A percentile compares a stretch with the other conserved stretches of the same genome.
Conservation (phyloP, 2,888 invertebrate genomes). For the Eupithecia vulgata region DNA sequence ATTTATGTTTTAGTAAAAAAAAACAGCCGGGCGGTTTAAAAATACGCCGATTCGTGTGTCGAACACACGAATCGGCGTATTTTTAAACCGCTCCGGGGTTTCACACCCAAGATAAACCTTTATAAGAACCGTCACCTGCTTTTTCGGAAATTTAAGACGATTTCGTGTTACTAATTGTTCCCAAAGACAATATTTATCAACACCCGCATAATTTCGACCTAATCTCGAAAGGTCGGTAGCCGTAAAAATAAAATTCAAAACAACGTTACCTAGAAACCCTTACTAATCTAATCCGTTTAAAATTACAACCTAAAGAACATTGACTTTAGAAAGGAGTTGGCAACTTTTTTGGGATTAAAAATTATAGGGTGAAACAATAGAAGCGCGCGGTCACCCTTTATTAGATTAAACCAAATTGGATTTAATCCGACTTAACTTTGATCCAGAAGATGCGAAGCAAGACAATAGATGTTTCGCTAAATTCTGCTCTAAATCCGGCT, state of each 20-base stretch:
- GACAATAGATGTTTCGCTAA: constrained; percentile 7
- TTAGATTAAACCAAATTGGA: constrained; percentile 24
- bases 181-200: constrained; percentile 32
- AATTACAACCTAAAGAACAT: not conserved
- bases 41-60: no score
- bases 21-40: not conserved
- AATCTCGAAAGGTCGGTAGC: constrained; percentile 15
- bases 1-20: not conserved
- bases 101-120: not conserved
- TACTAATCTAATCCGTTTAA: constrained; percentile 3
- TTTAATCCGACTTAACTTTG: constrained; percentile 15
- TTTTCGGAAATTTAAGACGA: constrained; percentile 18
- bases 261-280: constrained; percentile 19
- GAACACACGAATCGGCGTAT: not conserved
- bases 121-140: not conserved
- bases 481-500: not conserved
- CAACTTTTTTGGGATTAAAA: constrained; percentile 11
- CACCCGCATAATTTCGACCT: constrained; percentile 32
- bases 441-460: not conserved
- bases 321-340: not conserved
- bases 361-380: constrained; percentile 8
- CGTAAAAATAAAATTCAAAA: not conserved
- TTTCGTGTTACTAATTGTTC: constrained; percentile 10
- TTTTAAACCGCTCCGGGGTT: not conserved
- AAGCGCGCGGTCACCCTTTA: constrained; percentile 17